Conservation (phyloP, 2,113 vertebrate species). For the Eonycteris spelaea region DNA sequence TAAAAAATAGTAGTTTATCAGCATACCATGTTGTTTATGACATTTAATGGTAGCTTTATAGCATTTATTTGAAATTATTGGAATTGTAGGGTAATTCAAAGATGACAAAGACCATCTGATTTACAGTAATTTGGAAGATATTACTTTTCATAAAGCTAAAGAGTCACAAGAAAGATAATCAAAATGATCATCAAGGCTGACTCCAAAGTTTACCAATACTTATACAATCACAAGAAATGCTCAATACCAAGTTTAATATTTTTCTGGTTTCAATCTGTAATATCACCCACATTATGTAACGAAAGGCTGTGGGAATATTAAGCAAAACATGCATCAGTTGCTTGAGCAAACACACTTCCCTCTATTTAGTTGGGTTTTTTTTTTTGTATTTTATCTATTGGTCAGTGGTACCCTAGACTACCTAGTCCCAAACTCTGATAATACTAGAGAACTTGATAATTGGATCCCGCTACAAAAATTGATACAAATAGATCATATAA, state of each 20-base stretch:
- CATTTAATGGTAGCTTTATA: neutral
- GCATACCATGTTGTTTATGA: neutral
- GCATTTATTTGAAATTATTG: neutral
- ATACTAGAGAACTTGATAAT: neutral
- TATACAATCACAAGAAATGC: neutral
- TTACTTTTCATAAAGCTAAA: neutral
- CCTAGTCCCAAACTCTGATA: neutral
- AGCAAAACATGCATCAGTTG: neutral
- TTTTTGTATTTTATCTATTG: neutral
- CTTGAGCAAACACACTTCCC: neutral
- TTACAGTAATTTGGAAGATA: neutral
- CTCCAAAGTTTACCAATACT: neutral
- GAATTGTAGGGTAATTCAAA: neutral
- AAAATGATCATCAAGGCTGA: neutral
- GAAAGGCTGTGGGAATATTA: neutral
- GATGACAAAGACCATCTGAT: neutral
- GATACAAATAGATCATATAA: neutral
- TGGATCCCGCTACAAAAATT: neutral
- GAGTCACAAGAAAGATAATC: neutral
- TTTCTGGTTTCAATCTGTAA: neutral
- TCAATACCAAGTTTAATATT: neutral
- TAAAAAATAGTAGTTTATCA: neutral
- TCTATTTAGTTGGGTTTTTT: neutral
- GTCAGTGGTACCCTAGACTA: neutral
- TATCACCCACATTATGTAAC: neutral